Conservation (phyloP, 1,140 invertebrate genomes). For the Notospermus geniculatus region DNA sequence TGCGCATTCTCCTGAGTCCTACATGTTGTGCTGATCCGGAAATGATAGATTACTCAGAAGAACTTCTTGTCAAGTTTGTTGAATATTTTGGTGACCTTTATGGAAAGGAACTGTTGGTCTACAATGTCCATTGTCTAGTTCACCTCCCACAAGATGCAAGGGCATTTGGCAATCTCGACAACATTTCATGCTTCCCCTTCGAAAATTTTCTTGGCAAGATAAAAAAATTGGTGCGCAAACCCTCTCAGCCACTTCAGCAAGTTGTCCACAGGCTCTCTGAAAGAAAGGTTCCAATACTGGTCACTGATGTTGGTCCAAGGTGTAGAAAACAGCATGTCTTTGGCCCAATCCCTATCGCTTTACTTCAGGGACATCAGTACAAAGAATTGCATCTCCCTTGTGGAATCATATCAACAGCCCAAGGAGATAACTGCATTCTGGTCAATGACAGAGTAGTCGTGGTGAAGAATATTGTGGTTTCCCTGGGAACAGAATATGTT, state of each 20-base stretch:
- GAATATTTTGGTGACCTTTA: slow-evolving; percentile 32
- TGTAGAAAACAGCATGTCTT: too few species aligned
- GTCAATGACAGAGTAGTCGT: too few species aligned
- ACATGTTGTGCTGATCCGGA: slow-evolving; percentile 16
- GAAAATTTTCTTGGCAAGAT: slow-evolving; percentile 54
- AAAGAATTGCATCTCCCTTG: too few species aligned
- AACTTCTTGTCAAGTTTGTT: slow-evolving; percentile 43
- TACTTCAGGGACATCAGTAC: too few species aligned
- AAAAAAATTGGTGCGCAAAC: slow-evolving; percentile 40
- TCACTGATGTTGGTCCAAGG: too few species aligned
- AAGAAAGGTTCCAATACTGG: too few species aligned
- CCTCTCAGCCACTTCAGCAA: slow-evolving; percentile 34
- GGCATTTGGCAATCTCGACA: slow-evolving; percentile 50
- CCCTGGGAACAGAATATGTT: too few species aligned
- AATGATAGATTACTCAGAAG: slow-evolving; percentile 33
- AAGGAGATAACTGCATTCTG: too few species aligned
- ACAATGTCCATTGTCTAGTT: slow-evolving; percentile 51
- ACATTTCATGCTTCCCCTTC: slow-evolving; percentile 54
- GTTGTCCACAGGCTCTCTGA: slow-evolving; percentile 35
- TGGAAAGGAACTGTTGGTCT: slow-evolving; percentile 40
- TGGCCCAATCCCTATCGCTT: too few species aligned
- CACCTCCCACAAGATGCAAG: slow-evolving; percentile 55
- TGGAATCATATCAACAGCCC: too few species aligned
- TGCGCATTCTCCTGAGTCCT: slow-evolving; percentile 42
- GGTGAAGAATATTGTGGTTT: too few species aligned